Base-by-base conservation (phyloP, 2,888 invertebrate species). In the Eupithecia tripunctaria region DNA sequence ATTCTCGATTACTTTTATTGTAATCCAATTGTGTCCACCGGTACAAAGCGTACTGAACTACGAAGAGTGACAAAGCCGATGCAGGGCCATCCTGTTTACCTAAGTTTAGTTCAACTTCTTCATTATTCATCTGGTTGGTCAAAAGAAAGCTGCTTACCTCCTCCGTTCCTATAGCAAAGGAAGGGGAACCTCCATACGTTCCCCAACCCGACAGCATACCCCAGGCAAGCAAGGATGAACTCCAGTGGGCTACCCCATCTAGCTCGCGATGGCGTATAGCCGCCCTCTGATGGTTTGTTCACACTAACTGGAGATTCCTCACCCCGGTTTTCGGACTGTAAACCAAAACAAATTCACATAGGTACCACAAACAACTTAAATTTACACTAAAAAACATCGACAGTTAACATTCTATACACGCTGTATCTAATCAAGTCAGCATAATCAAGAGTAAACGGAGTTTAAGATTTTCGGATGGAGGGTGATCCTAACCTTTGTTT, bases 111-210 rank as follows among this genome's bases (percentile, higher is more conserved):
- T n/a, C n/a, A 47, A 51, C 21, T 47, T 47, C n/a, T n/a, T 21
- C n/a, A n/a, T 36, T 51, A 2, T 51, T n/a, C 21, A 5, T 51
- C 21, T 21, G 51, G 8, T 21, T 60, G 27, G 7, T 60, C 15
- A 18, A 29, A 0, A 56, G 12, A 56, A 25, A 25, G 5, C 12
- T 25, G 12, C 15, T 67, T 68, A 97, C 97, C 97, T 86, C 97
- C 97, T 70, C 97, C 97, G 89, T 97, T 97, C 84, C 96, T 96
- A 88, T 97, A 97, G 84, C 96, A 96, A 66, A 97, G 94, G 87
- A 97, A 97, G 10, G 97, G 97, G 89, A 97, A 97, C 78, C 97
- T 94, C 97, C 97, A 97, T 64, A 97, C 97, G 87, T 97, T 97
- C 75, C 97, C 97, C 76, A 97, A 93, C 62, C 97, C 97, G 65